Evolutionary conservation across 2,888 invertebrate species (phyloP), one percentile per base, ranked within the genome.

Genomic region (Macroteleia sp.): DNA sequence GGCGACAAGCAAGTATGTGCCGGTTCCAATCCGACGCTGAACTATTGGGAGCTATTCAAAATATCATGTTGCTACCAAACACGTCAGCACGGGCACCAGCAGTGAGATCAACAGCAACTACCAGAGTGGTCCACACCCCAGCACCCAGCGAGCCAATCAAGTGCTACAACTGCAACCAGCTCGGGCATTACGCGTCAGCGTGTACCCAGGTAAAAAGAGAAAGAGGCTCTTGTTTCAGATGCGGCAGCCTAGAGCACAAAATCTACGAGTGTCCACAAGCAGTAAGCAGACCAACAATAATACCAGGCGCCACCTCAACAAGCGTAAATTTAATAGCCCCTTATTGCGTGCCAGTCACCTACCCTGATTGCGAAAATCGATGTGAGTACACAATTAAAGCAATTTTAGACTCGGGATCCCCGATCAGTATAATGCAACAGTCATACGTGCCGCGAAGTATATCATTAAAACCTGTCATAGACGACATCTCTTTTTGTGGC

Each of bases 1-100:
- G 56, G 22, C 50, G 54, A 16, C 79, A 79, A 25, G 79, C 79
- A 1, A 34, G 54, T 2, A 66, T 79, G 19, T 30, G 41, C 14
- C 48, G 52, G 5, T 82, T 80, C 30, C 20, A 39, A 9, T 12
- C 1, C 14, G 34, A 54, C 0, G 19, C 14, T 3, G 36, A 56
- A 0, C 25, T 57, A 14, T n/a, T 67, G 16, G 16, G 10, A 2
- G 54, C 39, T 2, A 39, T 54, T 12, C 34, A 41, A 17, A 73
- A 50, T 19, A 48, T 48, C 12, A 28, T 16, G 0, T 44, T 32
- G n/a, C 14, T 42, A 8, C 8, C 41, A 19, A 32, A 20, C 14
- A 14, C 12, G 19, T 12, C 44, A 3, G 5, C 12, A n/a, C 22
- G 14, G 17, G 32, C 10, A 64, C 22, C 6, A 10, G 2, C 32